Evolutionary conservation across 2,797 vertebrate genomes (phyloP).

Genomic region (Melopsittacus undulatus): DNA sequence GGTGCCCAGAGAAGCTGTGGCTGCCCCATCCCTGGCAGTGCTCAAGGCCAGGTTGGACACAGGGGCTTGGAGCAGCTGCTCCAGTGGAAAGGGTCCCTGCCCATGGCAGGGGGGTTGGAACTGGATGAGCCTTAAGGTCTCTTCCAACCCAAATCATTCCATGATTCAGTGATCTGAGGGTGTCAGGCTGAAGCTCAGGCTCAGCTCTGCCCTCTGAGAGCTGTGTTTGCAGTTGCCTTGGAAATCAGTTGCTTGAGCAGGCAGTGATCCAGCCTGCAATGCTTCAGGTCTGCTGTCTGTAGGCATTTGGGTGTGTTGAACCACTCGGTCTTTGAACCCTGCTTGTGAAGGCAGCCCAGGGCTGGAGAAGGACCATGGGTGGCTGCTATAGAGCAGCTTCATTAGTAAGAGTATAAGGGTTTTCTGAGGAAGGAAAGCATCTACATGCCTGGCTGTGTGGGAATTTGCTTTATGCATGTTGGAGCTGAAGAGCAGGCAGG

Average conservation of each 20-base stretch:
- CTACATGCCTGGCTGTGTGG: background rate
- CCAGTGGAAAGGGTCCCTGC: background rate
- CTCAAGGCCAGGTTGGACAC: background rate
- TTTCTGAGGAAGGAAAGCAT: background rate
- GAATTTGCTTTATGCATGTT: background rate
- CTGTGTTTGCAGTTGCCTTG: background rate
- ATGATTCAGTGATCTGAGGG: background rate
- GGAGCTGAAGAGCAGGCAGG: background rate
- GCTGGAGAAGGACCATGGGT: rapidly evolving
- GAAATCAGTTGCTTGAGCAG: rapidly evolving
- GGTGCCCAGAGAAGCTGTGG: background rate
- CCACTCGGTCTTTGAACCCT: background rate
- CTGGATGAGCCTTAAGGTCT: background rate
- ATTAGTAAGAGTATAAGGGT: rapidly evolving
- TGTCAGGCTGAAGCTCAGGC: background rate
- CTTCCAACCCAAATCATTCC: background rate
- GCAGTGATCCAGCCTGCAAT: background rate
- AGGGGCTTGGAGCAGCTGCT: background rate
- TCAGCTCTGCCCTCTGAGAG: background rate
- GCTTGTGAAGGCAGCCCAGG: background rate
- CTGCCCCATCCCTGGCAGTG: background rate
- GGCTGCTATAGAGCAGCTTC: background rate
- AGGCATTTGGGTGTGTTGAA: background rate
- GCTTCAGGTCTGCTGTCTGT: background rate
- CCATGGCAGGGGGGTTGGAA: background rate